Evolutionary conservation across 2,888 invertebrate genomes (phyloP), one percentile per base, ranked within the genome.

Genomic region (Chaetogeoica ovagalla): DNA sequence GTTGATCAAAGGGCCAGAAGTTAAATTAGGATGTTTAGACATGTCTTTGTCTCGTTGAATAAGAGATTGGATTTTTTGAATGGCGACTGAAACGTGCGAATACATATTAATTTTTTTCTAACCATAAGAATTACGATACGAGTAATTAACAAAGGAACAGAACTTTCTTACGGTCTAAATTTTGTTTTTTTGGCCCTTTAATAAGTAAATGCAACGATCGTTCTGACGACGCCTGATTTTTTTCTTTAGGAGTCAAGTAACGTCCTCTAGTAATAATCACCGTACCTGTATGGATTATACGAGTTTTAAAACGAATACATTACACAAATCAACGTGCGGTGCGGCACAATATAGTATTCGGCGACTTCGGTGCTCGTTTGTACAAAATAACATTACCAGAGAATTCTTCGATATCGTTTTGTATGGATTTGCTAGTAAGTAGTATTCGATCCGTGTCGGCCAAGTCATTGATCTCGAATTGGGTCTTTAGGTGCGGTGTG

Each of bases 401-500:
- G 83, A 83, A 84, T 81, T 85, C 85, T 81, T 84, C 85, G 82
- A 89, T 89, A 85, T 89, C 88, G 84, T 89, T 89, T 84, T 89
- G 89, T 57, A 88, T 88, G 62, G 87, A 86, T 15, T 88, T 88
- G 83, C 88, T 86, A 0, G 89, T 89, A 57, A 89, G 85, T 82
- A 88, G 85, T 85, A 89, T 89, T 81, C 89, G 85, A 82, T 88
- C 88, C 65, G 86, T 86, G 48, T 87, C 85, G 13, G 88, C 88
- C 19, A 87, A 87, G 85, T 88, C 88, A 84, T 89, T 89, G 57
- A 89, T 89, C 82, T 88, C 88, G 48, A 88, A 88, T 83, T 89
- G 89, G 15, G 88, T 87, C 39, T 84, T 74, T 83, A 83, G 73
- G 83, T 83, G 70, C 69, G 52, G 43, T 6, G 65, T 76, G 8